Conservation (phyloP, 2,888 invertebrate genomes). For the Chalcosyrphus nemorum region DNA sequence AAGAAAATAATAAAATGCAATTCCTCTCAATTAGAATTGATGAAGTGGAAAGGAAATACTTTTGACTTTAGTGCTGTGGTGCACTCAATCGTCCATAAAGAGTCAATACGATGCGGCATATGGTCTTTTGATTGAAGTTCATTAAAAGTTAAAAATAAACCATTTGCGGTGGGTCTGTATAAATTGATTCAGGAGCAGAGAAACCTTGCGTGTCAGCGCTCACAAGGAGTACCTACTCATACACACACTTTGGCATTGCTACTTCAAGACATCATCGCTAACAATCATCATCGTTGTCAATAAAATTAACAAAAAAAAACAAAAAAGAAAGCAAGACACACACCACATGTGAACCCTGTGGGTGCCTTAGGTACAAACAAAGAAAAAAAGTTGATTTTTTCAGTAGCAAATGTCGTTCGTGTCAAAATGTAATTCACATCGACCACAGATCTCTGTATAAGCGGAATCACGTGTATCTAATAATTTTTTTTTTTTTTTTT, state of each 20-base stretch:
- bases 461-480: slow-evolving; percentile 54
- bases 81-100: slow-evolving; percentile 67
- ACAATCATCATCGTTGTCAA: slow-evolving; percentile 32
- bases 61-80: slow-evolving; percentile 68
- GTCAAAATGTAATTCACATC: slow-evolving; percentile 54
- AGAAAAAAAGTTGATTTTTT: background rate
- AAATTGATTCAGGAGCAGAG: slow-evolving; percentile 5
- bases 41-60: slow-evolving; percentile 73
- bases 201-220: slow-evolving; percentile 4
- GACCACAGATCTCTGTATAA: slow-evolving; percentile 24
- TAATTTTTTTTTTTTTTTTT: slow-evolving; percentile 4
- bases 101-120: slow-evolving; percentile 50
- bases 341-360: too few relatives aligned
- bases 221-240: background rate
- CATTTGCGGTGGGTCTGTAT: background rate
- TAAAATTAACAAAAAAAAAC: slow-evolving; percentile 17
- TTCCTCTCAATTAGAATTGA: slow-evolving; percentile 73
- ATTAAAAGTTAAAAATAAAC: slow-evolving; percentile 52
- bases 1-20: slow-evolving; percentile 70
- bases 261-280: slow-evolving; percentile 20
- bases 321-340: slow-evolving; percentile 1
- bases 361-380: background rate
- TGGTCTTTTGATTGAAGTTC: slow-evolving; percentile 68
- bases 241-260: slow-evolving; percentile 31
- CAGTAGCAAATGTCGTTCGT: slow-evolving; percentile 50